phyloP scores from a whole-genome alignment of 2,888 invertebrate genomes.

The Nezara viridula region DNA sequence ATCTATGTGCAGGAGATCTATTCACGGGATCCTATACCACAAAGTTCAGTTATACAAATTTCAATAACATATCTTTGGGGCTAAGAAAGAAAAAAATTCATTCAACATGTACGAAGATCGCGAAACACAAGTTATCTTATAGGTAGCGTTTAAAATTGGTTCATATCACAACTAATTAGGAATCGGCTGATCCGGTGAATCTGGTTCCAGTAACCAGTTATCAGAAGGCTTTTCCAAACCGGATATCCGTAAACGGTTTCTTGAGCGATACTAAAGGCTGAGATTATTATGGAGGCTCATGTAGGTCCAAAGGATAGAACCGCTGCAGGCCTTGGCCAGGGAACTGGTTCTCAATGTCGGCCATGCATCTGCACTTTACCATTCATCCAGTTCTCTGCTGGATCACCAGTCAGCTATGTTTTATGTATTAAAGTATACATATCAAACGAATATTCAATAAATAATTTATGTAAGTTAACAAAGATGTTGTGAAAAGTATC shows the following conservation, averaged over 20 bases:
- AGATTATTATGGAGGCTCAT: conserved; percentile 33
- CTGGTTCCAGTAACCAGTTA: conserved; percentile 25
- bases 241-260: conserved; percentile 46
- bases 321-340: conserved; percentile 35
- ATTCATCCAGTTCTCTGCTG: conserved; percentile 17
- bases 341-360: conserved; percentile 47
- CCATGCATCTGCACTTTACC: conserved; percentile 42
- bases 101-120: too few relatives aligned
- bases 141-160: not conserved
- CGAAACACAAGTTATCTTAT: not conserved
- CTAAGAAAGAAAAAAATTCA: too few relatives aligned
- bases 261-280: conserved; percentile 32
- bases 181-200: not conserved
- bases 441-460: not conserved
- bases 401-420: not conserved
- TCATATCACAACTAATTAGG: not conserved
- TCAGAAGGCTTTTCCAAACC: conserved; percentile 28
- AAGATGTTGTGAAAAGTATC: not conserved
- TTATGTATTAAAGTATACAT: not conserved
- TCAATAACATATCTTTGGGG: too few relatives aligned
- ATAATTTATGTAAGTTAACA: not conserved
- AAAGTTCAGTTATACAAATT: too few relatives aligned
- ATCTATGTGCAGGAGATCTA: too few relatives aligned
- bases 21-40: too few relatives aligned
- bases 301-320: conserved; percentile 26